These are phyloP conservation scores for Hoplodrina ambigua DNA, from an alignment of 2,888 invertebrate genomes.

Conservation along the genomic window DNA sequence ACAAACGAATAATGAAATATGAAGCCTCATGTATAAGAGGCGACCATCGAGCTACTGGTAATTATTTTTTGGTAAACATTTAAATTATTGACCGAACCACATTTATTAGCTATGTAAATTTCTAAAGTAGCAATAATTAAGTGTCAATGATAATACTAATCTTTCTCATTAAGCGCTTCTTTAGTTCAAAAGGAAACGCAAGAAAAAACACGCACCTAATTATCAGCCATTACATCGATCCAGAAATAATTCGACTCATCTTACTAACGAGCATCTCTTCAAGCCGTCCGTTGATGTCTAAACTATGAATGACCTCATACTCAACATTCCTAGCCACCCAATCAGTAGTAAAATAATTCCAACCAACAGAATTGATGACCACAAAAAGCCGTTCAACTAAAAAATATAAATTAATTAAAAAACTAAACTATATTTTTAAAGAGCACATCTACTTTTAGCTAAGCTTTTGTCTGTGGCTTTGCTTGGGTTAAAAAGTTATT, in stretches of 20 bases:
- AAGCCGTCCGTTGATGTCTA: constrained; percentile 54
- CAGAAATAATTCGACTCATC: constrained; percentile 35
- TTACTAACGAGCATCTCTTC: constrained; percentile 27
- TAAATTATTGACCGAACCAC: too few relatives aligned
- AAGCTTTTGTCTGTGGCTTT: not conserved
- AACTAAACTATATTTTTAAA: constrained; percentile 42
- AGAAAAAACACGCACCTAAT: constrained; percentile 23
- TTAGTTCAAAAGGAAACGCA: constrained; percentile 33
- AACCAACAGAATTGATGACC: constrained; percentile 45
- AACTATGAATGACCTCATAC: constrained; percentile 35
- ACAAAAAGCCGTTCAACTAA: constrained; percentile 48
- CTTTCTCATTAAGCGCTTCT: constrained; percentile 24
- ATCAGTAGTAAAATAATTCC: constrained; percentile 34
- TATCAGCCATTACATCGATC: constrained; percentile 15
- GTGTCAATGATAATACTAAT: constrained; percentile 8
- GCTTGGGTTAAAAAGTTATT: too few relatives aligned
- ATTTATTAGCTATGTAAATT: too few relatives aligned
- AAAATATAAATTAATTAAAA: constrained; percentile 55
- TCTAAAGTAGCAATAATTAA: not conserved
- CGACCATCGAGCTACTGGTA: too few relatives aligned
- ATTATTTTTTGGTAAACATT: too few relatives aligned
- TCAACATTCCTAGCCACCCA: constrained; percentile 33
- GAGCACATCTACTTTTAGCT: constrained; percentile 47
- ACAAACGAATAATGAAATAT: too few relatives aligned
- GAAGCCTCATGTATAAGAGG: too few relatives aligned